Evolutionary conservation across 2,113 vertebrate species (phyloP).

Genomic region (Apteryx mantelli): DNA sequence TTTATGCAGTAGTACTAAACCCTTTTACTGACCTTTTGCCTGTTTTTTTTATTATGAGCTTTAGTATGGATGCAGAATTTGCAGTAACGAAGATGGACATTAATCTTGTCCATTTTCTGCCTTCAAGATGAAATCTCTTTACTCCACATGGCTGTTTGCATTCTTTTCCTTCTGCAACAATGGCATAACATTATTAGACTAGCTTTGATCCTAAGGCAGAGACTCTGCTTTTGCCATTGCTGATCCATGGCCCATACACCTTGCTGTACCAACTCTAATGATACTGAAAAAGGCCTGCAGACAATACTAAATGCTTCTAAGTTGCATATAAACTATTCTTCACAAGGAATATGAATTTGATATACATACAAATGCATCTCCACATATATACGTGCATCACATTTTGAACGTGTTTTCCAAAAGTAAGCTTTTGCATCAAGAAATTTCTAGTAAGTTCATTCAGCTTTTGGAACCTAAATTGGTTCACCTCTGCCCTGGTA

Average conservation of each 20-base stretch:
- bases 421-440: not conserved
- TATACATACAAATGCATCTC: fast-evolving
- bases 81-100: not conserved
- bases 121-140: not conserved
- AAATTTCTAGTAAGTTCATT: not conserved
- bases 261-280: not conserved
- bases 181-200: not conserved
- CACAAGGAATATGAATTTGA: no score
- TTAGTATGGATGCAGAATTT: not conserved
- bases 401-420: not conserved
- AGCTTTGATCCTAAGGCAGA: not conserved
- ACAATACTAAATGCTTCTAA: not conserved
- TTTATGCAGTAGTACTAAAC: not conserved
- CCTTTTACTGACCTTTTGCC: not conserved
- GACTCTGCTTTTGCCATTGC: not conserved
- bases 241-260: fast-evolving
- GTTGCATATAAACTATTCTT: not conserved
- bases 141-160: not conserved
- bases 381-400: fast-evolving
- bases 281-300: fast-evolving
- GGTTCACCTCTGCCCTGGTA: not conserved
- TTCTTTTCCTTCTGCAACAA: not conserved
- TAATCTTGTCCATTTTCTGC: not conserved
- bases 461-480: fast-evolving
- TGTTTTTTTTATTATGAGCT: slow-evolving; percentile 40